Evolutionary conservation across 2,888 invertebrate species (phyloP).

Genomic region (Gryllus longicercus): DNA sequence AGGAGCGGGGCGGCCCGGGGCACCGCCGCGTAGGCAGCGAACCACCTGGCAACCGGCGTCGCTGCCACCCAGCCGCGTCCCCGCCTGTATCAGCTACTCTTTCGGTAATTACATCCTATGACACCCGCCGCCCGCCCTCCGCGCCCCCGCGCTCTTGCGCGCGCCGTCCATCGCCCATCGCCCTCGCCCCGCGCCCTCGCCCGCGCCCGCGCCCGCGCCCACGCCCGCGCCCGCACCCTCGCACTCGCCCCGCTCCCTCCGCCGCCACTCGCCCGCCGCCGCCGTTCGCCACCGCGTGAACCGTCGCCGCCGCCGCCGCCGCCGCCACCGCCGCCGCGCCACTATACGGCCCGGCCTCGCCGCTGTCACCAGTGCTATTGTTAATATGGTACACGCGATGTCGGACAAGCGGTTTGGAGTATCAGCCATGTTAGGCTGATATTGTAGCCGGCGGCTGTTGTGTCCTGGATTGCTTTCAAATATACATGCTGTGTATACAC

Average conservation of each 20-base stretch:
- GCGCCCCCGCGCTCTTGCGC: not conserved
- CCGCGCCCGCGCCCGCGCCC: not conserved
- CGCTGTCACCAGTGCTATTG: conserved; percentile 1
- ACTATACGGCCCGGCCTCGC: not conserved
- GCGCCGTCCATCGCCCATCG: not conserved
- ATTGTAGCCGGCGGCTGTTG: conserved; percentile 17
- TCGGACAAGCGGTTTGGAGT: conserved; percentile 10
- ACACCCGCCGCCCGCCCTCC: not conserved
- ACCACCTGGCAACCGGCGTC: not conserved
- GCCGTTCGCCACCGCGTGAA: not conserved
- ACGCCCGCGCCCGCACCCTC: not conserved
- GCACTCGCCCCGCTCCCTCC: not conserved
- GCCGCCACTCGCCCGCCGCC: not conserved
- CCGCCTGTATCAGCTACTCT: conserved; percentile 6
- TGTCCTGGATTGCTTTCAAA: conserved; percentile 10
- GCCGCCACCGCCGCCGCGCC: not conserved
- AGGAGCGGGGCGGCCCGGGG: not conserved
- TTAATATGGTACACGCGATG: conserved; percentile 17
- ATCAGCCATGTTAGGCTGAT: conserved; percentile 2
- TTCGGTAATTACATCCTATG: conserved; percentile 9
- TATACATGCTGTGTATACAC: conserved; percentile 10
- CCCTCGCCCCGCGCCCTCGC: not conserved
- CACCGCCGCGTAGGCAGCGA: not conserved
- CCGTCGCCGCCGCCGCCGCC: not conserved
- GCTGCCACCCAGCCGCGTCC: not conserved